Evolutionary conservation across 2,797 vertebrate species (phyloP).

Genomic region (Jordanella pulchra): DNA sequence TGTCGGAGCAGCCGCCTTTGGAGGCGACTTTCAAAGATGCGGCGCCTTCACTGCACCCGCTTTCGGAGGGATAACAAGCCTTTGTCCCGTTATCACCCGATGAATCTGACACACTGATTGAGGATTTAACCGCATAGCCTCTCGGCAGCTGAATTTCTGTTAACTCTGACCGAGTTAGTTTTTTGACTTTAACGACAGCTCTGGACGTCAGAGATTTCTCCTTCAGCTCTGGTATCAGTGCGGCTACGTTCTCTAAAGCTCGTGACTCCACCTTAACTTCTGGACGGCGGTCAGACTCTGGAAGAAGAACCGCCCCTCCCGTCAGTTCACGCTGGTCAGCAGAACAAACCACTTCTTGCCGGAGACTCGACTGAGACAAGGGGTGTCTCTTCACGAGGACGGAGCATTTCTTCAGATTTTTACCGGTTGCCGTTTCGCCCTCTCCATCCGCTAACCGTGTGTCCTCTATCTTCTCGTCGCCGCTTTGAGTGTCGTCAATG

Average conservation of each 20-base stretch:
- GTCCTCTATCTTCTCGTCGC: constrained; percentile 4
- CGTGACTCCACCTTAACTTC: not conserved
- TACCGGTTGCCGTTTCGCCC: not conserved
- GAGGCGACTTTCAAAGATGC: not conserved
- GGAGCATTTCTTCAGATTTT: constrained; percentile 11
- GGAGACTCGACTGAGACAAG: not conserved
- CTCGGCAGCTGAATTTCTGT: constrained; percentile 13
- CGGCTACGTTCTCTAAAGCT: not conserved
- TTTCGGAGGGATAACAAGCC: not conserved
- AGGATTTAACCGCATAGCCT: not conserved
- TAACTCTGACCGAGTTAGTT: constrained; percentile 4
- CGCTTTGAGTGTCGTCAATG: constrained; percentile 20
- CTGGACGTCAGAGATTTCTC: constrained; percentile 29
- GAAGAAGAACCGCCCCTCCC: not conserved
- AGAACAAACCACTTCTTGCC: not conserved
- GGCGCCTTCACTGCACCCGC: not conserved
- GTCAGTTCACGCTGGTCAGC: not conserved
- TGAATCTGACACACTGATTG: constrained; percentile 3
- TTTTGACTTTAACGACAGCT: constrained; percentile 28
- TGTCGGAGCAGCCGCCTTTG: constrained; percentile 15
- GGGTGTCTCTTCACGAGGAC: constrained; percentile 7
- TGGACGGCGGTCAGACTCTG: not conserved
- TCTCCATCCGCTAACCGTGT: not conserved
- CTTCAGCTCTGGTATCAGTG: not conserved
- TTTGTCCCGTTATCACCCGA: constrained; percentile 9